Evolutionary conservation across 2,113 vertebrate species (phyloP).

Genomic region (Cephalopterus ornatus): DNA sequence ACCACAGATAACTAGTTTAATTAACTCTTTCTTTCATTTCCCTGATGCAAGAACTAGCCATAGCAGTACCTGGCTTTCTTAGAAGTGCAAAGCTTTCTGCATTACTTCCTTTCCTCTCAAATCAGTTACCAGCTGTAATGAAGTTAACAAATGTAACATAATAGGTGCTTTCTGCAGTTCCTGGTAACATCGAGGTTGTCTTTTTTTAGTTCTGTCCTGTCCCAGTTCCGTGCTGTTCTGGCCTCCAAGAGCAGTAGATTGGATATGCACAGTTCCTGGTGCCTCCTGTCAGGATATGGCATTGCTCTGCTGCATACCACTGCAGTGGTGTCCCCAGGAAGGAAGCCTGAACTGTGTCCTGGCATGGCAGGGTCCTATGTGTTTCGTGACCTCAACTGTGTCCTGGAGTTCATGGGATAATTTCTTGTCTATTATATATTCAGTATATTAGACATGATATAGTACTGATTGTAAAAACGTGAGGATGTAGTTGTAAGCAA

Average conservation of each 20-base stretch:
- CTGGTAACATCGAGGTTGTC: background rate
- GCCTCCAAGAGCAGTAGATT: background rate
- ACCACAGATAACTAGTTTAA: background rate
- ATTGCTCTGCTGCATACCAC: background rate
- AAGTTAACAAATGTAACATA: background rate
- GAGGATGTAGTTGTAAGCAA: background rate
- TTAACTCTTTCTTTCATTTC: background rate
- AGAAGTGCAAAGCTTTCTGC: background rate
- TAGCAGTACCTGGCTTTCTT: background rate
- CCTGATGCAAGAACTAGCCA: background rate
- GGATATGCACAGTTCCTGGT: background rate
- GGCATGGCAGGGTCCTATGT: background rate
- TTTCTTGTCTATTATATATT: background rate
- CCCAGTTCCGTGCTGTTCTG: background rate
- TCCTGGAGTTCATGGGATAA: background rate
- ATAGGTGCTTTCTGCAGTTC: background rate
- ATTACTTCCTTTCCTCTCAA: background rate
- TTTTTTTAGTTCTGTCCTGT: background rate
- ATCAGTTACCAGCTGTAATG: background rate
- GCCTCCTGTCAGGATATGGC: background rate
- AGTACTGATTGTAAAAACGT: background rate
- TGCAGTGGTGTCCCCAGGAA: fast-evolving
- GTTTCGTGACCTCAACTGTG: background rate
- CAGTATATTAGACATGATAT: background rate
- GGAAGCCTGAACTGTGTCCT: background rate